phyloP scores from a whole-genome alignment of 2,113 vertebrate genomes.

The Dasyornis broadbenti region DNA sequence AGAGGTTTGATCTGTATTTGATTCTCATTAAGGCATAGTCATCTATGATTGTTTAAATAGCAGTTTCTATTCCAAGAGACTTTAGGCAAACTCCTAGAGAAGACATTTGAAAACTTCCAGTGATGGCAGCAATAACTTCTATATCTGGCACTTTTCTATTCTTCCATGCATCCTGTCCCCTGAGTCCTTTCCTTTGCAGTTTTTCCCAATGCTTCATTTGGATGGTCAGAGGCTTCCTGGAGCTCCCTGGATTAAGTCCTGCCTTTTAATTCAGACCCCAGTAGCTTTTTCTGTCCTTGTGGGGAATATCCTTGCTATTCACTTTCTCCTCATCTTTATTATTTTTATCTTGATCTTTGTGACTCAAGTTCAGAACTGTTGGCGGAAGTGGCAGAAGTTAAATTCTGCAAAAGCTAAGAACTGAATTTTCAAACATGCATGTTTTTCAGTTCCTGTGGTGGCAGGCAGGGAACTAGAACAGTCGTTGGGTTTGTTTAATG shows the following conservation, averaged over 20 bases:
- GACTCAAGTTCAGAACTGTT: background rate
- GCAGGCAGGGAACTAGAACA: background rate
- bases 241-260: background rate
- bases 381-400: background rate
- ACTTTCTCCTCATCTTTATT: background rate
- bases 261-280: background rate
- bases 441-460: background rate
- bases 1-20: background rate
- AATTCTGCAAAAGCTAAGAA: background rate
- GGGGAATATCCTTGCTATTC: background rate
- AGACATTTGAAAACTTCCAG: background rate
- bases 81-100: background rate
- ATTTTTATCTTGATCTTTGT: background rate
- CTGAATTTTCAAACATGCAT: background rate
- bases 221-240: background rate
- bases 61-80: background rate
- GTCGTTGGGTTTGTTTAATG: background rate
- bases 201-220: background rate
- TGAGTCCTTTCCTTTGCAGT: background rate
- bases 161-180: background rate
- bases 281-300: background rate
- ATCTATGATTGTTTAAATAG: background rate
- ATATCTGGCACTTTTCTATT: rapidly evolving
- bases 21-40: background rate
- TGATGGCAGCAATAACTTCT: background rate